Conservation (phyloP, 2,113 vertebrate species). For the Sphaerodactylus townsendi region DNA sequence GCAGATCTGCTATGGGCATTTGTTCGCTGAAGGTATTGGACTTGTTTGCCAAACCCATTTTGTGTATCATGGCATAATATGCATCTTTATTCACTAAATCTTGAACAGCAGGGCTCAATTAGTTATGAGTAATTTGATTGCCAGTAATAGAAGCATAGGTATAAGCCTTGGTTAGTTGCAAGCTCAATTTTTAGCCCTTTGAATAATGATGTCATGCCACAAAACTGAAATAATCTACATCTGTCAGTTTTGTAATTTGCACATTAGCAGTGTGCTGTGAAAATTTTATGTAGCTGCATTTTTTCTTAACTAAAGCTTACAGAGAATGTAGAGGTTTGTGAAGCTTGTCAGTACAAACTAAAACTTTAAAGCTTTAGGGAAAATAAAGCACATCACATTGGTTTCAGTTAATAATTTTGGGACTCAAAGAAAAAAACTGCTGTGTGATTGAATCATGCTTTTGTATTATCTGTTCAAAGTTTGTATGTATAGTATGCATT, state of each 20-base stretch:
- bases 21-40: not conserved
- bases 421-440: not conserved
- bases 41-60: not conserved
- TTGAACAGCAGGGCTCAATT: slow-evolving; percentile 17
- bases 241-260: slow-evolving; percentile 19
- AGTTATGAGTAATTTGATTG: slow-evolving; percentile 70
- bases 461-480: not conserved
- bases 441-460: not conserved
- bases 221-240: slow-evolving; percentile 14
- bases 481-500: not conserved
- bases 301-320: not conserved
- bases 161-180: slow-evolving; percentile 60
- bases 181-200: slow-evolving; percentile 50
- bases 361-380: not conserved
- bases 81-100: not conserved
- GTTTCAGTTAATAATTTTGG: not conserved
- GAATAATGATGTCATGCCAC: not conserved
- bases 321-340: not conserved
- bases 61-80: not conserved
- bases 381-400: not conserved
- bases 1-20: too few species aligned
- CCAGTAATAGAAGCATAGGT: slow-evolving; percentile 46
- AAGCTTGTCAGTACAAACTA: not conserved
- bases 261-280: not conserved
- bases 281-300: not conserved